Conservation (phyloP, 2,888 invertebrate genomes). For the Phanerotoma sp. region DNA sequence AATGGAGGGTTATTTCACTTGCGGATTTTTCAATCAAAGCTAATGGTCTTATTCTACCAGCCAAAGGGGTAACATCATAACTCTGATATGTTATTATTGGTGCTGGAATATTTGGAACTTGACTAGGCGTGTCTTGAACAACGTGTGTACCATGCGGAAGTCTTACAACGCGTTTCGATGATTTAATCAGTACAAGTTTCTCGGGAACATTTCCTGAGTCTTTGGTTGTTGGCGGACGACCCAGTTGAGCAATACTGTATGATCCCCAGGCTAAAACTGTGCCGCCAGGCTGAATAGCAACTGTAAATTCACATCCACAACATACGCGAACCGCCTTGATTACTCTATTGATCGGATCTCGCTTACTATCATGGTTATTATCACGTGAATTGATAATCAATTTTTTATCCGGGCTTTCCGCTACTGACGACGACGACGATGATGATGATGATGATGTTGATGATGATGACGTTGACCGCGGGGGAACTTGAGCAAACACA, state of each 20-base stretch:
- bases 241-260: conserved; percentile 67
- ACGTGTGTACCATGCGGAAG: conserved; percentile 60
- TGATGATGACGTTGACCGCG: too few relatives aligned
- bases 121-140: conserved; percentile 55
- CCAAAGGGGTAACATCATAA: conserved; percentile 49
- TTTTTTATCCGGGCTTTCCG: conserved; percentile 29
- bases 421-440: too few relatives aligned
- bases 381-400: conserved; percentile 22
- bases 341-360: conserved; percentile 45
- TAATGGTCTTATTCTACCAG: conserved; percentile 46
- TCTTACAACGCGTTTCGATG: conserved; percentile 72
- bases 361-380: conserved; percentile 24
- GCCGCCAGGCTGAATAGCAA: conserved; percentile 66
- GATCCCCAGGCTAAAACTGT: conserved; percentile 77
- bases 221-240: conserved; percentile 61
- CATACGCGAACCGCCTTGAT: conserved; percentile 58
- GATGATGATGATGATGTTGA: too few relatives aligned
- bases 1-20: conserved; percentile 55
- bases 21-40: conserved; percentile 49
- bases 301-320: conserved; percentile 77
- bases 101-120: conserved; percentile 55
- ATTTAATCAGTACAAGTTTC: conserved; percentile 68
- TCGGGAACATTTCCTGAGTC: conserved; percentile 62
- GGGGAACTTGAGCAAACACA: conserved; percentile 44
- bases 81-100: conserved; percentile 55